Base-by-base conservation (phyloP, 2,113 vertebrate genomes). In the Ammodytes marinus region DNA sequence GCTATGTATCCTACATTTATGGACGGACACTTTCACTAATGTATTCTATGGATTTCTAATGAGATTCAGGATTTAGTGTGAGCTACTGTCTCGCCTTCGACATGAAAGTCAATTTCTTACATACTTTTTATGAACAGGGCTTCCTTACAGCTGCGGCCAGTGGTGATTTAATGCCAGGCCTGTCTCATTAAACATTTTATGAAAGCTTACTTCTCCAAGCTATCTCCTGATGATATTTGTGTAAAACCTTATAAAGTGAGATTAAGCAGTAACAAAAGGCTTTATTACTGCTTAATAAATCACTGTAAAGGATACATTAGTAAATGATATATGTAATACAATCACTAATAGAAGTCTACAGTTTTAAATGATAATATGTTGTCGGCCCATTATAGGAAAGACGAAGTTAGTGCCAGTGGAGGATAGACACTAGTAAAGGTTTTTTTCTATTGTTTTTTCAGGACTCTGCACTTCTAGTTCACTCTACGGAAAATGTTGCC, bases 401-500 rank as follows among this genome's bases (percentile, higher is more conserved):
- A 27, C 27, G 27, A 2, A 27, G 27, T 27, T 27, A 27, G 27
- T 27, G 27, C 27, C 27, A 27, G 27, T 27, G 27, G 27, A 27
- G 27, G 27, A 27, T 27, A 27, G 27, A 27, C 27, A 27, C 27
- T 27, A 27, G 27, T 27, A 27, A 27, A 27, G 19, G 1, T 8
- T 70, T 45, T 50, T 37, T 49, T 42, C n/a, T 74, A 3, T 45
- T 63, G 66, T 65, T 69, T 82, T 45, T 66, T 37, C 88, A 99
- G 98, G 97, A 98, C 77, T 95, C 96, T 43, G 89, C 96, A 3
- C 95, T 99, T 54, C 94, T 98, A 40, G 92, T 96, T 4, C 95
- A 97, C 67, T 99, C 98, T 13, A 91, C 95, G 39, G 95, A 98
- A 83, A 98, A 98, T 7, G 96, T 99, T 79, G 97, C 96, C 5